Conservation (phyloP, 2,888 invertebrate genomes). For the Tipula confusa region DNA sequence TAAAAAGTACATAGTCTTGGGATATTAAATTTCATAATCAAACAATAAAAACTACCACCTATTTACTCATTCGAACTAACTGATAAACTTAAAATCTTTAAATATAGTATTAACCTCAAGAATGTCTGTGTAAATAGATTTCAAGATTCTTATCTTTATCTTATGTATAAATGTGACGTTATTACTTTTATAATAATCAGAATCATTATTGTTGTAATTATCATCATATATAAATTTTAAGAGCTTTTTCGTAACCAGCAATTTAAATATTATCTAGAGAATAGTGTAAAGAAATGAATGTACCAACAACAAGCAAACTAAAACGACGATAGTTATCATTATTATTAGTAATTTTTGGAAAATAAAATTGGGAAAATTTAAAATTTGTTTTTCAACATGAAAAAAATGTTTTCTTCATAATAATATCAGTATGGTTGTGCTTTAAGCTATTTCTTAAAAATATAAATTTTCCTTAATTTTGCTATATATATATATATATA, state of each 20-base stretch:
- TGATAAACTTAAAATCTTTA: not conserved
- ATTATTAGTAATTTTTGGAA: constrained; percentile 1
- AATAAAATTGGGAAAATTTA: not conserved
- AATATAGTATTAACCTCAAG: constrained; percentile 6
- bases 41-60: not conserved
- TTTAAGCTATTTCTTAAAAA: constrained; percentile 9
- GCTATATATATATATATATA: not conserved
- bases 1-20: not conserved
- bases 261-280: not conserved
- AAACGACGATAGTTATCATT: constrained; percentile 12
- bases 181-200: not conserved
- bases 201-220: constrained; percentile 5
- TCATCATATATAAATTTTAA: not conserved
- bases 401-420: not conserved
- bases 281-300: not conserved
- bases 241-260: not conserved
- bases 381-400: not conserved
- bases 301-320: not conserved
- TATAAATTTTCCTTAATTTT: not conserved
- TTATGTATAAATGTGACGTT: not conserved
- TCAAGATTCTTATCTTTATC: not conserved
- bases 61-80: not conserved
- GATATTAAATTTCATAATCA: not conserved
- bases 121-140: not conserved
- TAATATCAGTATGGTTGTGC: constrained; percentile 12